Conservation (phyloP, 1,140 invertebrate genomes). For the Hermetia illucens region DNA sequence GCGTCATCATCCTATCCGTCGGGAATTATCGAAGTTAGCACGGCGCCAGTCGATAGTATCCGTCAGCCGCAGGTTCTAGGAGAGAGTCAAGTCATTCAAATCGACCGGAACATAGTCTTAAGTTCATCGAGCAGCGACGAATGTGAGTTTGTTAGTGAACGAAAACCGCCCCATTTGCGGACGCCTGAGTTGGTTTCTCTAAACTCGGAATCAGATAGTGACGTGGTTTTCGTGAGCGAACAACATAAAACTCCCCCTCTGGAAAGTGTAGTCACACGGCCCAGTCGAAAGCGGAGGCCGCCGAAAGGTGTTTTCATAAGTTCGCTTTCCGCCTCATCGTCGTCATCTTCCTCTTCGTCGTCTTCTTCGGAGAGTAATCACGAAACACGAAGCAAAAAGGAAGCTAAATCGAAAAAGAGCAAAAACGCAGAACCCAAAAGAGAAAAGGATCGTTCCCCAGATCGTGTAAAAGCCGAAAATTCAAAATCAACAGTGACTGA, state of each 20-base stretch:
- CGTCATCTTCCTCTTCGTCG: too few relatives aligned
- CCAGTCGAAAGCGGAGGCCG: background rate
- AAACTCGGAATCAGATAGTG: conserved; percentile 37
- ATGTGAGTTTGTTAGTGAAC: conserved; percentile 25
- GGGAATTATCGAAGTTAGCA: too few relatives aligned
- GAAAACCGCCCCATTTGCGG: conserved; percentile 39
- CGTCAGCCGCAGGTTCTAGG: background rate
- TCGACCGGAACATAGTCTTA: conserved; percentile 6
- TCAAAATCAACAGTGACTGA: too few relatives aligned
- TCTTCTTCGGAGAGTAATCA: background rate
- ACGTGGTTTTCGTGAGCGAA: conserved; percentile 34
- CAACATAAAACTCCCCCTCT: conserved; percentile 12
- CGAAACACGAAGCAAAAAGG: background rate
- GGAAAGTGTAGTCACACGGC: background rate
- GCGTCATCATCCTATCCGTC: too few relatives aligned
- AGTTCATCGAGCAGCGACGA: conserved; percentile 17
- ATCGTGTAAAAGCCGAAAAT: too few relatives aligned
- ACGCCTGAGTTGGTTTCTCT: conserved; percentile 41
- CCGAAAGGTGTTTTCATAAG: too few relatives aligned
- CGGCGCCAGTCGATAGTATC: too few relatives aligned
- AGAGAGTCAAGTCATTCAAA: background rate
- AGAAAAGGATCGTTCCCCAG: too few relatives aligned
- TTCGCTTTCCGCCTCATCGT: too few relatives aligned
- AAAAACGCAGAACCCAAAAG: background rate
- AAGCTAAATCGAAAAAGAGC: background rate